A percentile compares a stretch with the other conserved stretches of the same genome.
Conservation (phyloP, 2,888 invertebrate genomes). For the Synanthedon formicaeformis region DNA sequence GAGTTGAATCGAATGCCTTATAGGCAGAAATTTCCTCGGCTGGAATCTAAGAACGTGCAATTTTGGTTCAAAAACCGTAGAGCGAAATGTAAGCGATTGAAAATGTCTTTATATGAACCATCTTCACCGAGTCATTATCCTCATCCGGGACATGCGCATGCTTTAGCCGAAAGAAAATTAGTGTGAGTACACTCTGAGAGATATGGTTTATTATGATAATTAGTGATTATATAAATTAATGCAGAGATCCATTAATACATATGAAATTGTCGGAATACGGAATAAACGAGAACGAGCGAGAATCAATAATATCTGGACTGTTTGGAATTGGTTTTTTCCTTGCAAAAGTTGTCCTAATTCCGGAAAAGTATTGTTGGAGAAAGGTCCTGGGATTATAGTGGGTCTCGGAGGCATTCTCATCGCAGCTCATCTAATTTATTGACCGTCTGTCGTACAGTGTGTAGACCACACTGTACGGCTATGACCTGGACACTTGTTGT, state of each 20-base stretch:
- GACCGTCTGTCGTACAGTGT: too few species aligned
- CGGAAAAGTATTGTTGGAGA: too few species aligned
- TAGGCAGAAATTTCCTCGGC: conserved; percentile 96
- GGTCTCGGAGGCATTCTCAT: too few species aligned
- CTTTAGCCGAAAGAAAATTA: conserved; percentile 65
- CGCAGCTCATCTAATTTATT: too few species aligned
- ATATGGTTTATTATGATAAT: conserved; percentile 7
- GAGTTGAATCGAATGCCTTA: conserved; percentile 97
- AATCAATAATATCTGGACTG: too few species aligned
- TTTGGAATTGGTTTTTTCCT: too few species aligned
- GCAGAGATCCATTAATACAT: not conserved
- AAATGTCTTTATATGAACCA: conserved; percentile 88
- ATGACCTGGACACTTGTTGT: too few species aligned
- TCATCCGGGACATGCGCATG: conserved; percentile 66
- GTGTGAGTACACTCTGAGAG: conserved; percentile 28
- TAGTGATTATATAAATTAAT: too few species aligned
- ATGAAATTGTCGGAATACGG: conserved; percentile 5
- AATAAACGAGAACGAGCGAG: conserved; percentile 2
- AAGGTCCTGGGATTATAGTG: too few species aligned
- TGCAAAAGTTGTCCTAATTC: too few species aligned
- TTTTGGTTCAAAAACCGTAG: conserved; percentile 99
- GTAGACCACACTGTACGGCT: too few species aligned
- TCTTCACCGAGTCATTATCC: conserved; percentile 74
- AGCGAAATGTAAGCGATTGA: conserved; percentile 97
- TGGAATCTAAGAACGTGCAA: conserved; percentile 99